These are phyloP conservation scores for Lepus americanus DNA, from an alignment of 2,113 vertebrate genomes.

Conservation along the genomic window DNA sequence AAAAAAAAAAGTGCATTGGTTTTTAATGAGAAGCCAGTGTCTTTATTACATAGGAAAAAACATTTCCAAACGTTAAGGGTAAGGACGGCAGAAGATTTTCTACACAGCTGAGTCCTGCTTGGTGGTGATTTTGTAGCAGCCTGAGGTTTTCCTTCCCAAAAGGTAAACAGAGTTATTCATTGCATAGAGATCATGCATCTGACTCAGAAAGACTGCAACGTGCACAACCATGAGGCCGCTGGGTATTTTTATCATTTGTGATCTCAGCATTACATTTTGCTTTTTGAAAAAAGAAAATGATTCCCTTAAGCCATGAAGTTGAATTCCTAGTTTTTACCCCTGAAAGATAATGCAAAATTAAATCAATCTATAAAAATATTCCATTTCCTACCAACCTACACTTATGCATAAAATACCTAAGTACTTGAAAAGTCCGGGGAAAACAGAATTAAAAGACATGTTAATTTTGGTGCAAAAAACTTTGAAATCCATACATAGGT, in stretches of 20 bases:
- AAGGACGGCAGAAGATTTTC: not conserved
- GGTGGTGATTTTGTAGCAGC: not conserved
- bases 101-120: not conserved
- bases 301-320: conserved; percentile 32
- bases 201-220: not conserved
- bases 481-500: too few species aligned
- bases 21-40: conserved; percentile 28
- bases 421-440: not conserved
- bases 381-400: conserved; percentile 10
- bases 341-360: conserved; percentile 48
- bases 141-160: not conserved
- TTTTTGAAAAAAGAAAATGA: conserved; percentile 41
- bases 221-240: not conserved
- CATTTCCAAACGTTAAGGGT: not conserved
- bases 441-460: too few species aligned
- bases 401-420: not conserved
- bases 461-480: too few species aligned
- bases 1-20: not conserved
- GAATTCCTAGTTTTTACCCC: conserved; percentile 60
- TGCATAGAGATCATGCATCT: not conserved
- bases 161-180: not conserved
- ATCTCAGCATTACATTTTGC: conserved; percentile 48
- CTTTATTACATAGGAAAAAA: not conserved
- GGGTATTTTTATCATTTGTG: conserved; percentile 60
- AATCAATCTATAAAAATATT: conserved; percentile 53